Evolutionary conservation across 2,113 vertebrate species (phyloP), one percentile per base, ranked within the genome.

Genomic region (Pedionomus torquatus): DNA sequence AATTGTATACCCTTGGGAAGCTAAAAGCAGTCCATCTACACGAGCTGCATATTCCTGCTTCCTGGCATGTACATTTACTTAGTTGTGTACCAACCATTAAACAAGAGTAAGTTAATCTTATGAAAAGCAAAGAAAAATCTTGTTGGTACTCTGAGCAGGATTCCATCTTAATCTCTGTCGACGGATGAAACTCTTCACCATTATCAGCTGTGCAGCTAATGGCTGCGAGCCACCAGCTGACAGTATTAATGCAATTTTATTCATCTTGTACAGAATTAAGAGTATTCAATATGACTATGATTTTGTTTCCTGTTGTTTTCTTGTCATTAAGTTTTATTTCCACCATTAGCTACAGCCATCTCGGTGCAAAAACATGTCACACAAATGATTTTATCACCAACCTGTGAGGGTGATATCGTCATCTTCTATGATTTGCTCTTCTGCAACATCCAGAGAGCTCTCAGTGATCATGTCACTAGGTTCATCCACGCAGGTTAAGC

Each of bases 401-500:
- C 98, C 98, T 98, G 98, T 98, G 55, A 98, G 98, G 33, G 98
- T 98, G 94, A 98, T 98, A 93, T 98, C 98, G 11, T 98, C 98
- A 10, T 98, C 98, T 66, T 98, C 98, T 91, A 98, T 98, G 83
- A 99, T 98, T 81, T 99, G 98, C 77, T 98, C 98, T 70, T 98
- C 98, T 46, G 98, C 98, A 0, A 98, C 98, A 7, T 98, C 98
- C 96, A 98, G 89, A 19, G 98, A 98, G 60, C 96, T 98, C 93
- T 98, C 98, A 7, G 98, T 98, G 77, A 98, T 98, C 98, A 98
- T 98, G 80, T 98, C 98, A 91, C 77, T 98, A 5, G 98, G 97
- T 60, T 98, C 97, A 93, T 99, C 98, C 93, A 99, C 99, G 44
- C 98, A 99, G 21, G 98, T 97, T 60, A 99, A 97, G 16, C 99